phyloP scores from a whole-genome alignment of 2,113 vertebrate genomes.

The Aphelocoma coerulescens region DNA sequence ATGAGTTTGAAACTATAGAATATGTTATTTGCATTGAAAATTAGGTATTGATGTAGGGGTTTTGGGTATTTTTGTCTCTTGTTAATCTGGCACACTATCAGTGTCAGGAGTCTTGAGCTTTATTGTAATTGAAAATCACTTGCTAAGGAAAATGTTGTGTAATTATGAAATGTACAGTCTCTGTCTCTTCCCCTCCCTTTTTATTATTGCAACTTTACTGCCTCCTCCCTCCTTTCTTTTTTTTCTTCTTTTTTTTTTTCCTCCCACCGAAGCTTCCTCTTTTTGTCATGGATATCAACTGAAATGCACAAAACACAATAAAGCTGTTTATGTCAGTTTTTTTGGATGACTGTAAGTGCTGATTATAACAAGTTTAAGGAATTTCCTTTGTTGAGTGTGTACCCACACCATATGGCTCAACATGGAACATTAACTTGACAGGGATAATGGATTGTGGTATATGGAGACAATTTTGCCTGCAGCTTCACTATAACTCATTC shows the following conservation, averaged over 20 bases:
- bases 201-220: constrained; percentile 68
- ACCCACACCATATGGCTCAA: constrained; percentile 88
- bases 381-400: constrained; percentile 87
- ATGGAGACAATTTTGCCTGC: constrained; percentile 84
- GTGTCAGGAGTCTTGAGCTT: constrained; percentile 54
- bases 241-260: fast-evolving
- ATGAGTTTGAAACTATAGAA: constrained; percentile 24
- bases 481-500: constrained; percentile 83
- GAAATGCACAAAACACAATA: constrained; percentile 85
- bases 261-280: constrained; percentile 71
- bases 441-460: constrained; percentile 88
- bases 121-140: constrained; percentile 74
- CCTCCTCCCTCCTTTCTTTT: neutral
- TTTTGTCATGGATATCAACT: constrained; percentile 82
- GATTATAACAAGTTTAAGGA: constrained; percentile 88
- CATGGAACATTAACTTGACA: constrained; percentile 93
- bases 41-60: neutral
- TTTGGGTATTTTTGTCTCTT: neutral
- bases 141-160: constrained; percentile 65
- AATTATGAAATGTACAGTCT: constrained; percentile 68
- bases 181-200: constrained; percentile 18
- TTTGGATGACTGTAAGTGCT: constrained; percentile 86
- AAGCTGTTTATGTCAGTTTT: constrained; percentile 85
- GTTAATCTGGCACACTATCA: constrained; percentile 19
- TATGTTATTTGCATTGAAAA: constrained; percentile 33